Evolutionary conservation across 2,888 invertebrate species (phyloP).

Genomic region (Leistus spinibarbis): DNA sequence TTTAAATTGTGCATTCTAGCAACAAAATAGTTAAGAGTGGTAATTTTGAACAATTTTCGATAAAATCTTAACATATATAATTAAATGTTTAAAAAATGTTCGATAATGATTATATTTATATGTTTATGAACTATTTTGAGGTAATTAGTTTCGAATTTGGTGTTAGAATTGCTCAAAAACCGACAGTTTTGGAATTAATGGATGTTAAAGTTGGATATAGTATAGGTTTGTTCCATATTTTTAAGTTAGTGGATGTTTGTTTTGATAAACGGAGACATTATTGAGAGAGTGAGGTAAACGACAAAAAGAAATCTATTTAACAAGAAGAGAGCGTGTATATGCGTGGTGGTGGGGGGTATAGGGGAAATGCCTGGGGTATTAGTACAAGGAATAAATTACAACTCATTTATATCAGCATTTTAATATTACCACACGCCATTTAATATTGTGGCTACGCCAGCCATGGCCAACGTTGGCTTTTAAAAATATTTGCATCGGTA

Average conservation of each 20-base stretch:
- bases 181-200: no score
- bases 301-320: slow-evolving; percentile 24
- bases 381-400: slow-evolving; percentile 35
- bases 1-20: no score
- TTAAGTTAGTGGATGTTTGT: not conserved
- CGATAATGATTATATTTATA: no score
- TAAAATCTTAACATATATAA: no score
- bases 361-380: slow-evolving; percentile 1
- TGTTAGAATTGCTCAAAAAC: no score
- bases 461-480: slow-evolving; percentile 22
- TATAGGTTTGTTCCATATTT: not conserved
- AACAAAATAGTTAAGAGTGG: no score
- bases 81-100: no score
- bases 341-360: not conserved
- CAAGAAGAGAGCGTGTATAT: not conserved
- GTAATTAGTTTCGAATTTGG: no score
- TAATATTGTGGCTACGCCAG: slow-evolving; percentile 43
- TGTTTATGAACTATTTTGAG: no score
- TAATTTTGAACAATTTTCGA: no score
- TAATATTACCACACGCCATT: slow-evolving; percentile 53
- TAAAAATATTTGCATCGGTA: slow-evolving; percentile 40
- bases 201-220: not conserved
- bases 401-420: slow-evolving; percentile 52
- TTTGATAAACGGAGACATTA: slow-evolving; percentile 7
- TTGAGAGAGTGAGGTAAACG: slow-evolving; percentile 14